Evolutionary conservation across 35 echinoderm and acorn worm genomes (phyloP).

Genomic region (Strongylocentrotus purpuratus): DNA sequence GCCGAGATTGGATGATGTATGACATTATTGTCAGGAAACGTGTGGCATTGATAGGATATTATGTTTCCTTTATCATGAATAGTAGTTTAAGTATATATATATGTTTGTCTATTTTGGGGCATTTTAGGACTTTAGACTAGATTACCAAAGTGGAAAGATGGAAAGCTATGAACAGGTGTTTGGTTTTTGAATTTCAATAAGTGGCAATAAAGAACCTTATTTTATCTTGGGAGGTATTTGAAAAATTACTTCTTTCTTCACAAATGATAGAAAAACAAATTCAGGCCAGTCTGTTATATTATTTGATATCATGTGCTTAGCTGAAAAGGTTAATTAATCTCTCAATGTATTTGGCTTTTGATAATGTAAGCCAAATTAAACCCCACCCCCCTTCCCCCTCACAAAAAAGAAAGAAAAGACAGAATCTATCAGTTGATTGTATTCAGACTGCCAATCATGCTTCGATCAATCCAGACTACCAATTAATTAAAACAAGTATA

Average conservation of each 20-base stretch:
- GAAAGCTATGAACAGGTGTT: neutral
- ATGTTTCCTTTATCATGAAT: neutral
- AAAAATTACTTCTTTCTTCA: too few relatives aligned
- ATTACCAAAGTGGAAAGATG: neutral
- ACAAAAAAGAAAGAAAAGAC: too few relatives aligned
- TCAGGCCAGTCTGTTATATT: neutral
- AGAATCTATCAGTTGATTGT: neutral
- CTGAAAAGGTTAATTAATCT: neutral
- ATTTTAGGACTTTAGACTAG: neutral
- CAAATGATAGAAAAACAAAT: too few relatives aligned
- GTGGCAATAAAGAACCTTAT: neutral
- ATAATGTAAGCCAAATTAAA: too few relatives aligned
- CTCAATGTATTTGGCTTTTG: neutral
- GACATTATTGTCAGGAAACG: constrained; percentile 11
- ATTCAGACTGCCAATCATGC: neutral
- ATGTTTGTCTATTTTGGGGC: neutral
- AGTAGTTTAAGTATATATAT: neutral
- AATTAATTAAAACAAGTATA: neutral
- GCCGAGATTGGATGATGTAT: neutral
- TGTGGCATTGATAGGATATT: neutral
- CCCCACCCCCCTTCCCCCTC: too few relatives aligned
- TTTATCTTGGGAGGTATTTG: too few relatives aligned
- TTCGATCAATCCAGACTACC: neutral
- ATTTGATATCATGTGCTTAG: neutral
- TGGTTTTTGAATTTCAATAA: neutral